A percentile compares a stretch with the other conserved stretches of the same genome.
Evolutionary conservation across 2,113 vertebrate species (phyloP).

Genomic region (Eidolon helvum): DNA sequence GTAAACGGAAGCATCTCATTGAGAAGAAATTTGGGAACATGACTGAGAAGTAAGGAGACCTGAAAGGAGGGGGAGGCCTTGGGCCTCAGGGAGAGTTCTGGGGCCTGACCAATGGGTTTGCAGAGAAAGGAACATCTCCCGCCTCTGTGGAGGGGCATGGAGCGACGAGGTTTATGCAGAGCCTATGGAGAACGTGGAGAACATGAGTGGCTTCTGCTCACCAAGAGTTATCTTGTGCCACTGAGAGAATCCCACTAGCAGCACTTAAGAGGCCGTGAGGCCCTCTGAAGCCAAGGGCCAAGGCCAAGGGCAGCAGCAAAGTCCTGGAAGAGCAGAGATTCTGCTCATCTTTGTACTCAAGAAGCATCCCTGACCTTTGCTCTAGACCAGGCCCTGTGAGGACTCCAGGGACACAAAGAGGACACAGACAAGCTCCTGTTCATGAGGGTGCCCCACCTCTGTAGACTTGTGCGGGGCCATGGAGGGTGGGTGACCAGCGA

Average conservation of each 20-base stretch:
- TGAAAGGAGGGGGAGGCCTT: neutral
- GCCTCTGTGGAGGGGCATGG: neutral
- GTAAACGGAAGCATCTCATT: neutral
- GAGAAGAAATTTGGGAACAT: conserved; percentile 57
- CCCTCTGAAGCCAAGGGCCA: accelerated
- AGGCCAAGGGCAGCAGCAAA: neutral
- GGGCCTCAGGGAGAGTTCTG: neutral
- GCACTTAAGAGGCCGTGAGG: neutral
- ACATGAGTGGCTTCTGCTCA: neutral
- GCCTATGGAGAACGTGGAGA: neutral
- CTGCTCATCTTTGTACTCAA: neutral
- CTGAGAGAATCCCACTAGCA: too few relatives aligned
- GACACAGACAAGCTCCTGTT: neutral
- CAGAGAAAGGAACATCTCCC: neutral
- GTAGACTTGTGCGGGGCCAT: neutral
- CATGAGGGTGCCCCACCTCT: neutral
- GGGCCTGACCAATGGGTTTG: neutral
- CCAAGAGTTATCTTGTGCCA: too few relatives aligned
- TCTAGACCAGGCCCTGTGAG: neutral
- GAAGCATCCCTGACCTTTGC: neutral
- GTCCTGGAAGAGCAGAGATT: too few relatives aligned
- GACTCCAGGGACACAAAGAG: neutral
- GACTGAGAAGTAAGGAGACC: conserved; percentile 53
- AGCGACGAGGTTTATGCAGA: accelerated
- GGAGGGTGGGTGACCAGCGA: neutral